A percentile compares a stretch with the other conserved stretches of the same genome.
These are phyloP conservation scores for Laupala kohalensis DNA, from an alignment of 1,140 invertebrate species.

Conservation along the genomic window DNA sequence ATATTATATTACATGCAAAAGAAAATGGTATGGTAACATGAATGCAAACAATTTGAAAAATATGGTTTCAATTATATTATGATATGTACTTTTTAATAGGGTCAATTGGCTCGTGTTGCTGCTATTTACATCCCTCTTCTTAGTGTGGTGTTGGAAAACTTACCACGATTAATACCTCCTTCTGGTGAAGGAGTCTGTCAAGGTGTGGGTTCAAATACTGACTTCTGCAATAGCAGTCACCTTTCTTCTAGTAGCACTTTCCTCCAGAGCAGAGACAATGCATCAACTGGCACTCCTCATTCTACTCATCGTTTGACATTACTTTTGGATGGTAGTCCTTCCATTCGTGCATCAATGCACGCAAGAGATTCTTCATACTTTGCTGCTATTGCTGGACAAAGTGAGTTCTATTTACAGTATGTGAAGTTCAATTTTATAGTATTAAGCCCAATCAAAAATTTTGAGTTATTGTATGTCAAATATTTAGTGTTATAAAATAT, in stretches of 20 bases:
- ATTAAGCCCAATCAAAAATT: neutral
- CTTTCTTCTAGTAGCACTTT: constrained; percentile 36
- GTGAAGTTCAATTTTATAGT: neutral
- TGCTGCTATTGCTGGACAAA: constrained; percentile 62
- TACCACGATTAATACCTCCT: constrained; percentile 42
- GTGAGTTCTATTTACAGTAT: too few relatives aligned
- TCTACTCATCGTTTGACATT: constrained; percentile 21
- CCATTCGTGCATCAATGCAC: constrained; percentile 39
- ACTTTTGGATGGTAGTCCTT: constrained; percentile 12
- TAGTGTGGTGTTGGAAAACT: constrained; percentile 70
- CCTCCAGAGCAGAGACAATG: constrained; percentile 20
- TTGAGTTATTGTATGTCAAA: neutral
- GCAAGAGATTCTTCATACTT: constrained; percentile 60
- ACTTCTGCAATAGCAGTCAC: constrained; percentile 25
- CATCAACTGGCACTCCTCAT: constrained; percentile 29
- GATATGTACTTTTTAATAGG: constrained; percentile 39
- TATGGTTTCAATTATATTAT: too few relatives aligned
- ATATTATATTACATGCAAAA: too few relatives aligned
- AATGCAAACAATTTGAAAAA: too few relatives aligned
- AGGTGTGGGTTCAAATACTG: neutral
- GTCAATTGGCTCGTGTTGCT: constrained; percentile 72
- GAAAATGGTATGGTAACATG: too few relatives aligned
- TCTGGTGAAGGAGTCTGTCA: constrained; percentile 14
- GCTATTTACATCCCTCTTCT: constrained; percentile 83
- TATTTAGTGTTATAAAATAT: neutral